phyloP scores from a whole-genome alignment of 35 echinoderm and acorn worm genomes.

The Heliocidaris erythrogramma region DNA sequence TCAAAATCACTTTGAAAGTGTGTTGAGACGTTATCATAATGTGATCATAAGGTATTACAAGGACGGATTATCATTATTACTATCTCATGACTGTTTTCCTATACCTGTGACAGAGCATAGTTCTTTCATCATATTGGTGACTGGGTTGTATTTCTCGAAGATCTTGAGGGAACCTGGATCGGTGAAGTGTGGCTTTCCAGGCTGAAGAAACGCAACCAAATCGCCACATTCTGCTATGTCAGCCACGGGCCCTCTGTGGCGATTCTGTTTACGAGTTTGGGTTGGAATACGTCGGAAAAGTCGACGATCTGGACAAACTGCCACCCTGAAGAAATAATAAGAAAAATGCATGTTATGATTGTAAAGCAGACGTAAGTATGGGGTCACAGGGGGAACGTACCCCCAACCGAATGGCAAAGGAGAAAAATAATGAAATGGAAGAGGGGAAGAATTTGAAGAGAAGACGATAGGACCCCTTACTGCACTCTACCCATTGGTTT shows the following conservation, averaged over 20 bases:
- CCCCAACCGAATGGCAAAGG: no score
- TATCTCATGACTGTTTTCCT: not conserved
- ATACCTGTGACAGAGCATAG: conserved; percentile 18
- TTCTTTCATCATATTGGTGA: conserved; percentile 15
- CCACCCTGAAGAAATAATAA: not conserved
- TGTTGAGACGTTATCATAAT: no score
- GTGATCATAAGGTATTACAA: not conserved
- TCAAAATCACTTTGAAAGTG: not conserved
- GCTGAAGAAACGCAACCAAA: conserved; percentile 12
- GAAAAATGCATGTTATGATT: not conserved
- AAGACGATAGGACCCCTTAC: no score
- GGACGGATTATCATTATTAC: not conserved
- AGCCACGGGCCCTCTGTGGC: not conserved
- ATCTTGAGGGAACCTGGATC: not conserved
- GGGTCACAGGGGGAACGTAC: no score
- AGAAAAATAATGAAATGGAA: no score
- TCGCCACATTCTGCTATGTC: conserved; percentile 40
- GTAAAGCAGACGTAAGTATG: no score
- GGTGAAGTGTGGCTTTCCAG: not conserved
- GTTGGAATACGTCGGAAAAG: not conserved
- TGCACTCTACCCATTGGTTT: no score
- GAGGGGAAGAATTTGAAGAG: no score
- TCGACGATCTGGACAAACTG: conserved; percentile 16
- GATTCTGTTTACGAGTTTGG: not conserved
- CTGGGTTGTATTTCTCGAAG: conserved; percentile 41